Evolutionary conservation across 2,797 vertebrate species (phyloP), one percentile per base, ranked within the genome.

Genomic region (Cyclura pinguis): DNA sequence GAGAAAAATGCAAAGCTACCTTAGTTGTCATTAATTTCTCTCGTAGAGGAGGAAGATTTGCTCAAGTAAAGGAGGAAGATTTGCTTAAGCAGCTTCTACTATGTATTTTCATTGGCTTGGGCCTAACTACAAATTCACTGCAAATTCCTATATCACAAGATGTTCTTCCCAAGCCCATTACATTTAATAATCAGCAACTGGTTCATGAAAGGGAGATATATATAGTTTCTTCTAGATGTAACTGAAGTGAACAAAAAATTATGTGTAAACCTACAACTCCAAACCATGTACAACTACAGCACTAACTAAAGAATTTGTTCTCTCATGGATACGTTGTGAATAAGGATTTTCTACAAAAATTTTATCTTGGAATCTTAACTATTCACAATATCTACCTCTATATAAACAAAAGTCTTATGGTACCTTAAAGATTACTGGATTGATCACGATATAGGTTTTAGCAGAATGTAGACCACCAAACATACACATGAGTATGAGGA

Each of bases 141-240:
- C 27, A 57, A 91, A 67, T 73, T 88, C 82, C 32, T 72, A 13
- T 50, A 16, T 13, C 64, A 52, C 47, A 85, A 50, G 84, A 69
- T 69, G 27, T 42, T 84, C 35, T 47, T 62, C 80, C 80, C 32
- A 2, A 12, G 78, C 3, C 2, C 82, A 77, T 38, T 59, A 57
- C 5, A 50, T 84, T 69, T 50, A 16, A 14, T 1, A 10, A 91
- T 62, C 80, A 55, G 67, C 62, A 62, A n/a, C 27, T n/a, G 6
- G 1, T 73, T 62, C 38, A 47, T 67, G 57, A 3, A 18, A 35
- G 62, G 59, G 59, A 62, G 20, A 32, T 14, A 4, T 87, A 78
- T 82, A 20, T 22, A 62, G 94, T 96, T 97, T 96, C 97, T 96
- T 90, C 96, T 97, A 97, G 93, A 85, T 97, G 94, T 73, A 13